Evolutionary conservation across 2,113 vertebrate genomes (phyloP).

Genomic region (Cygnus buccinator): DNA sequence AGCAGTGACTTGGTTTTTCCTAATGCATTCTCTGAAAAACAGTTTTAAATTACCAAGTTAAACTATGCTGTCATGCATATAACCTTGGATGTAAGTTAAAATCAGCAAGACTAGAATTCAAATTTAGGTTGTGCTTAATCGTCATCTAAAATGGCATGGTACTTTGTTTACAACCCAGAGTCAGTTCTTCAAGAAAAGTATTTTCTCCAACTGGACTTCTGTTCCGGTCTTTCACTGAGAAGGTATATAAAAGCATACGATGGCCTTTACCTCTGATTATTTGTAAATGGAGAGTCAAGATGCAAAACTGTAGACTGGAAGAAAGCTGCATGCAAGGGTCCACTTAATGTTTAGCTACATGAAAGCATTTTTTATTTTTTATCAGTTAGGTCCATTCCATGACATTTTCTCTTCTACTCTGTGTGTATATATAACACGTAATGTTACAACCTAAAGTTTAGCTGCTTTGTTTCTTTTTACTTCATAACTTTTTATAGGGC

Average conservation of each 20-base stretch:
- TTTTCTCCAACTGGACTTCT: neutral
- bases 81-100: neutral
- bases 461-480: conserved; percentile 34
- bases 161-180: neutral
- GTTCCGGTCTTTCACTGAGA: neutral
- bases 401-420: neutral
- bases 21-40: neutral
- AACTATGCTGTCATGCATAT: neutral
- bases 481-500: conserved; percentile 59
- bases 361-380: neutral
- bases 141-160: neutral
- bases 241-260: neutral
- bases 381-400: neutral
- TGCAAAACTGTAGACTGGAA: neutral
- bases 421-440: neutral
- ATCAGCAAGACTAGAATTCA: neutral
- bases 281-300: neutral
- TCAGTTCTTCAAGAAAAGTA: neutral
- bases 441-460: neutral
- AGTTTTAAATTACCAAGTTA: neutral
- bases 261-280: neutral
- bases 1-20: neutral
- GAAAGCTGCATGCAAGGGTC: neutral
- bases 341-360: neutral
- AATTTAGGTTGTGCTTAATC: neutral